Base-by-base conservation (phyloP, 2,113 vertebrate genomes). In the Oryzias celebensis region DNA sequence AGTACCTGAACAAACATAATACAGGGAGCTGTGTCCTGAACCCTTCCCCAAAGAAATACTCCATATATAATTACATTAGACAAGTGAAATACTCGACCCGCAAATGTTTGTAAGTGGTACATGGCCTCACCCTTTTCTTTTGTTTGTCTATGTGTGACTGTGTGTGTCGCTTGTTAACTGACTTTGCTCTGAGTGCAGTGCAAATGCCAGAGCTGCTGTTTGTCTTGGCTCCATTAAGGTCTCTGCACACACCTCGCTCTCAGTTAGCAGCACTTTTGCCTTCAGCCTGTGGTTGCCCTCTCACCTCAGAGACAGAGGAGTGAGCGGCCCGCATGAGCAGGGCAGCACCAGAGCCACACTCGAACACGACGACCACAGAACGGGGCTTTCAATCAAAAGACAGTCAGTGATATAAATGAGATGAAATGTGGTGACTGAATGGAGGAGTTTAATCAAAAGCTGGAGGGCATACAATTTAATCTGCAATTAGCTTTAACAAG, bases 181-280 rank as follows among this genome's bases (percentile, higher is more conserved):
- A 53, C 63, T 71, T 72, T 78, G 36, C 68, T 77, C 44, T 42
- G 31, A 70, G 70, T 62, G 36, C 66, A 65, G 44, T 66, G 78
- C 78, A 82, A 87, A 88, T 82, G 73, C 79, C 82, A 86, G 60
- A 16, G 0, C 71, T 65, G 52, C 62, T 80, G 78, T 85, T 88
- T 87, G 75, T 75, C 73, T 87, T 86, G 82, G 81, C 77, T 71
- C 52, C 67, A 51, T 70, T 65, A 44, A 44, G 54, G 16, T 16
- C 49, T 79, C 50, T 51, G 56, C 70, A 62, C 78, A 62, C 71
- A 64, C 51, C 65, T 13, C 60, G 43, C 68, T 77, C 67, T 65
- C 22, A 51, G 59, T 62, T 75, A 72, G 74, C 72, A 63, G 65
- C 62, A 59, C 48, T 58, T 55, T 51, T 55, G 51, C 52, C 52